Conservation (phyloP, 2,888 invertebrate genomes). For the Hypsopygia costalis region DNA sequence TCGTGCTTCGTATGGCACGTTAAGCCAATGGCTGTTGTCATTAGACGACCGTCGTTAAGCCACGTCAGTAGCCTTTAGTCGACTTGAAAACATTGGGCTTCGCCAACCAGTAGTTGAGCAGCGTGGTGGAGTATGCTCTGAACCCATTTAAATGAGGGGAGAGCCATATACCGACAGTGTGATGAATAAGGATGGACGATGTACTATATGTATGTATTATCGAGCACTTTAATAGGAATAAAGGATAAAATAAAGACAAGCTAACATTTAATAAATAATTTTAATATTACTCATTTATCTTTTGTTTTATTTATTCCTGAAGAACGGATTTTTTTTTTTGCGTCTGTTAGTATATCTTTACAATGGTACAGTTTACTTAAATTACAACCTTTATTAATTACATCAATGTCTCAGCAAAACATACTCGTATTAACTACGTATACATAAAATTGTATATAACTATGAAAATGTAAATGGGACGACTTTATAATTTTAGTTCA, state of each 20-base stretch:
- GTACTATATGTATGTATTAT: no score
- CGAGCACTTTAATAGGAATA: background rate
- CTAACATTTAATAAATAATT: conserved; percentile 49
- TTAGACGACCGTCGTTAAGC: no score
- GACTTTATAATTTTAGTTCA: conserved; percentile 16
- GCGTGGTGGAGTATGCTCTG: no score
- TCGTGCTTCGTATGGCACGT: no score
- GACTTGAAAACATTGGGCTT: no score
- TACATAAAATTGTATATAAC: conserved; percentile 47
- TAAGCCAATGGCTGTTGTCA: no score
- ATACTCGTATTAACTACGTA: conserved; percentile 30
- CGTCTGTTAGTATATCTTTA: conserved; percentile 21
- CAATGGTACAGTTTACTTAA: conserved; percentile 21
- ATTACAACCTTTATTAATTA: conserved; percentile 32
- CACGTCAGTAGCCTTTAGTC: no score
- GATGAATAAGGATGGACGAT: no score
- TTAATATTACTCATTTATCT: conserved; percentile 44
- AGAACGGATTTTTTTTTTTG: conserved; percentile 47
- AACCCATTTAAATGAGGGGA: no score
- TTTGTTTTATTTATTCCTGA: conserved; percentile 39
- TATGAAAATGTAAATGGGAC: conserved; percentile 54
- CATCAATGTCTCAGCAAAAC: conserved; percentile 33
- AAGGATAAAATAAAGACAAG: conserved; percentile 18
- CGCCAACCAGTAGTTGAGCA: no score
- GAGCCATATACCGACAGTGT: no score